Base-by-base conservation (phyloP, 2,113 vertebrate genomes). In the Proteles cristata region DNA sequence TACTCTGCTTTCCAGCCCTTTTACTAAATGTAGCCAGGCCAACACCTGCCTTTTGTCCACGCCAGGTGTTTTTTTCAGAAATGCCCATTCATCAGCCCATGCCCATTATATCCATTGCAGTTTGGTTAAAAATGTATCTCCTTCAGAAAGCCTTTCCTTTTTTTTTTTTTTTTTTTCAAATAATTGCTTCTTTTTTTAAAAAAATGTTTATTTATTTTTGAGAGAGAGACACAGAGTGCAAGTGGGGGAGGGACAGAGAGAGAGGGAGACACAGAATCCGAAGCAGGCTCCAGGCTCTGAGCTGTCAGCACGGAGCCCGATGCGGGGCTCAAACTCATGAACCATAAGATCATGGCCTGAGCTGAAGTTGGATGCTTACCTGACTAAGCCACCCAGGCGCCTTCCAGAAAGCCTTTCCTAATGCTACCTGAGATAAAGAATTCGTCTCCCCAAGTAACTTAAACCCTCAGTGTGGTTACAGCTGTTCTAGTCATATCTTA, bases 61-160 rank as follows among this genome's bases (percentile, higher is more conserved):
- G 25, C 12, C 33, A 48, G 31, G 10, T 63, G 93, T 90, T 90
- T 63, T 23, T 28, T 85, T 82, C 48, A 71, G 68, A 92, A 73
- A 89, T 79, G 33, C 15, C 68, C 45, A 50, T 90, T 74, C 43
- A 55, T 55, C 5, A 58, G 68, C 31, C 53, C 16, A 26, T 21
- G 2, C 9, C 48, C 82, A 61, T 61, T 23, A 23, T 65, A 50
- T 79, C 35, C 17, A 15, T 87, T 93, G 81, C 33, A 80, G 26
- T 91, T 96, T 88, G 35, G 39, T 85, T 58, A 53, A 79, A 68
- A 69, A 79, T 7, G 19, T 23, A 19, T 73, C 73, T 92, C 39
- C 65, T 95, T 89, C 35, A 88, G 66, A 50, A 81, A 73, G 28
- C 28, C n/a, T 81, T 93, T 80, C 90, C 77, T 89, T 61, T 61